Evolutionary conservation across 2,113 vertebrate species (phyloP).

Genomic region (rat (Rattus norvegicus)): DNA sequence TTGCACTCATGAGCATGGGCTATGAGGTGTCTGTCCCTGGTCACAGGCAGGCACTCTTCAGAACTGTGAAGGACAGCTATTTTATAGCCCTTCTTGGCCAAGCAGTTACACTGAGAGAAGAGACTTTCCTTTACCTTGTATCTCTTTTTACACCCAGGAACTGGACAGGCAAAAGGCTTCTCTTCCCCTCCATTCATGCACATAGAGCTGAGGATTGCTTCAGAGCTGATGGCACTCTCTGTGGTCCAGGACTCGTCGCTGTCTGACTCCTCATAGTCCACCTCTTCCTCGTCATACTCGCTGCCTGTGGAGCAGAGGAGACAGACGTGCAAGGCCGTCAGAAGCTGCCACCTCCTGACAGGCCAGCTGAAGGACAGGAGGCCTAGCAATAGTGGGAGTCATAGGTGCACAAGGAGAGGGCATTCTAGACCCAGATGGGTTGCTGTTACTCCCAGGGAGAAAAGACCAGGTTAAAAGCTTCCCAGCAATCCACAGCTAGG

Average conservation of each 20-base stretch:
- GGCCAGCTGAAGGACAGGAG: not conserved
- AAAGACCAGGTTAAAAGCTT: no score
- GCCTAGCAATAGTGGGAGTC: not conserved
- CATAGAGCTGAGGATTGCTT: constrained; percentile 99
- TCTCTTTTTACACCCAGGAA: constrained; percentile 99
- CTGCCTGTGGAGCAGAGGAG: constrained; percentile 88
- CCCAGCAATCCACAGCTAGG: accelerated
- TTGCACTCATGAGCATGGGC: accelerated
- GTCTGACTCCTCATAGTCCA: constrained; percentile 98
- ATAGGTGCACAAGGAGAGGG: not conserved
- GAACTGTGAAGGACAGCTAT: accelerated
- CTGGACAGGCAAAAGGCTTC: constrained; percentile 98
- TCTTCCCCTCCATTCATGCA: constrained; percentile 99
- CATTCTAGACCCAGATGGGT: not conserved
- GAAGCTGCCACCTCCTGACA: not conserved
- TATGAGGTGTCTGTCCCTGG: not conserved
- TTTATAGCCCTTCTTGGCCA: accelerated
- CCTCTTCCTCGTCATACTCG: constrained; percentile 98
- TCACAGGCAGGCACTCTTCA: accelerated
- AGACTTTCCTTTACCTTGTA: constrained; percentile 91
- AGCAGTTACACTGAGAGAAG: accelerated
- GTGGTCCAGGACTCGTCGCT: constrained; percentile 99
- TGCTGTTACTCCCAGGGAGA: not conserved
- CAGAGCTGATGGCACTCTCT: constrained; percentile 98
- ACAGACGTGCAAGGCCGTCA: constrained; percentile 61